Evolutionary conservation across 1,140 invertebrate genomes (phyloP), one percentile per base, ranked within the genome.

Genomic region (Epicauta chinensis): DNA sequence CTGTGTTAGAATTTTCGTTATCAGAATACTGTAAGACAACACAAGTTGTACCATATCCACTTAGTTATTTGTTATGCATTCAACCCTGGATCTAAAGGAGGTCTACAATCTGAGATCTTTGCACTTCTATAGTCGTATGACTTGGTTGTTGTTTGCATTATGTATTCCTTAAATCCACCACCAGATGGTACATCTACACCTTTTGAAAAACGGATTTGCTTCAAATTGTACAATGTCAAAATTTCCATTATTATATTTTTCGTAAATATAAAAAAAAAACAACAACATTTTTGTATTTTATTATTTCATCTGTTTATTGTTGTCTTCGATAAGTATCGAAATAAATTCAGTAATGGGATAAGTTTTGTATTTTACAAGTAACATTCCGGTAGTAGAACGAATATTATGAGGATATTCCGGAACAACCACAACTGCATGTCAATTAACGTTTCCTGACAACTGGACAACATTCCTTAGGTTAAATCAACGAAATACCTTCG

Each of bases 61-160:
- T 61, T 61, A 59, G 60, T 63, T 62, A 63, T 66, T 66, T 64
- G 64, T 66, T 66, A 66, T 66, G 62, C 60, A 66, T 64, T 64
- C 64, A 64, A 55, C 55, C 58, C 56, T 44, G 40, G 46, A 46
- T 50, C 49, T 55, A 49, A 52, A 43, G 23, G 51, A 47, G 59
- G 53, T 58, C 41, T 55, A 58, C 58, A 54, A 56, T 54, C 44
- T 44, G 55, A 55, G 55, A 61, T 61, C 62, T 62, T 62, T 54
- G 49, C 61, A 61, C 51, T 59, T 59, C 50, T 53, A 59, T 51
- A 48, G 58, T 55, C 53, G 53, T 61, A 49, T 64, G 57, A 62
- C 60, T 60, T 58, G 53, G 53, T 58, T 50, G 55, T 45, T 51
- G 56, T 61, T 58, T 66, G 57, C 60, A 64, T 66, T 66, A 66